Conservation (phyloP, 2,797 vertebrate species). For the Enteromius anoplus region DNA sequence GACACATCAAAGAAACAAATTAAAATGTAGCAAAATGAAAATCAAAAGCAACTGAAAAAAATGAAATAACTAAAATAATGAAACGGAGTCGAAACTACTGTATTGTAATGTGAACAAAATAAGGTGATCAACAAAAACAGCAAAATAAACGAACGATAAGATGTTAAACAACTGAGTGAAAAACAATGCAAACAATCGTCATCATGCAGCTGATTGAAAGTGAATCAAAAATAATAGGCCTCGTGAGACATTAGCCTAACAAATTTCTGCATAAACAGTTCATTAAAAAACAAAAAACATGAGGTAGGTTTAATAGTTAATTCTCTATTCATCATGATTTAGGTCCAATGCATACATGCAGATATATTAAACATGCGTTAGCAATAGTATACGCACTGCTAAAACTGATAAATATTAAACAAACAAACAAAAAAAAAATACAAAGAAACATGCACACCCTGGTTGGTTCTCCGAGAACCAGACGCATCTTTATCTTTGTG, state of each 20-base stretch:
- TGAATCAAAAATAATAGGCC: background rate
- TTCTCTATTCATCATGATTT: background rate
- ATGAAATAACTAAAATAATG: background rate
- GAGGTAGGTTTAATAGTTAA: background rate
- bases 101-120: background rate
- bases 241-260: background rate
- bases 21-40: background rate
- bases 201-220: conserved; percentile 4
- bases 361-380: background rate
- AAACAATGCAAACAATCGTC: background rate
- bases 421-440: background rate
- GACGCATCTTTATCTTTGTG: conserved; percentile 71
- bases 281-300: background rate
- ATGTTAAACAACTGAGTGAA: background rate
- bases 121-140: background rate
- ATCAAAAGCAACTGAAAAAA: background rate
- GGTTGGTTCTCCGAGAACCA: conserved; percentile 37
- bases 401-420: background rate
- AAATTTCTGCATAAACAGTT: conserved; percentile 1
- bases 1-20: background rate
- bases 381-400: background rate
- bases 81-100: background rate
- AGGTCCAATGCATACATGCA: background rate
- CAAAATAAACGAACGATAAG: background rate
- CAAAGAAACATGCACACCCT: background rate